phyloP scores from a whole-genome alignment of 2,888 invertebrate species.

The Drosophila antonietae region DNA sequence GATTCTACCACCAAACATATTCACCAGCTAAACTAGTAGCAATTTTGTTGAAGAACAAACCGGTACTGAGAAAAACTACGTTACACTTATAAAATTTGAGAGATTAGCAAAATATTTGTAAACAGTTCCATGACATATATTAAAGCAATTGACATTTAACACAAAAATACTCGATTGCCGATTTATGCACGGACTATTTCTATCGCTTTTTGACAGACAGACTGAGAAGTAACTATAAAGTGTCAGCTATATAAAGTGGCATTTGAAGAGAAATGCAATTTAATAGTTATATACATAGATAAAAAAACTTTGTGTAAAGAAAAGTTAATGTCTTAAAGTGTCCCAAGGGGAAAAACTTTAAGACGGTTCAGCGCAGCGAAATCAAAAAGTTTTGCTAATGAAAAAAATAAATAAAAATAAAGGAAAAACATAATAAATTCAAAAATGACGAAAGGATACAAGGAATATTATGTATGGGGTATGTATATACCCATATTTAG shows the following conservation, averaged over 20 bases:
- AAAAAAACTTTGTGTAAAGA: no score
- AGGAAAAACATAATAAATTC: no score
- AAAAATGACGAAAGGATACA: no score
- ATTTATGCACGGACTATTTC: neutral
- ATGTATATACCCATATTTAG: no score
- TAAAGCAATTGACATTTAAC: neutral
- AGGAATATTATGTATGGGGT: no score
- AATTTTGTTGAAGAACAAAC: neutral
- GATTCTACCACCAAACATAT: conserved; percentile 1
- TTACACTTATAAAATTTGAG: neutral
- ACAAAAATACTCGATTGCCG: neutral
- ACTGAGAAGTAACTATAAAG: neutral
- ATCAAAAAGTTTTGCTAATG: no score
- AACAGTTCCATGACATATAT: neutral
- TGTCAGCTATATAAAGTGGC: neutral
- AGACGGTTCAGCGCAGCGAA: no score
- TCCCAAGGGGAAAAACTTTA: no score
- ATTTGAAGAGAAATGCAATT: neutral
- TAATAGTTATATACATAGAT: no score
- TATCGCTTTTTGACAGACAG: neutral
- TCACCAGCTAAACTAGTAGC: neutral
- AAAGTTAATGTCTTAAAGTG: no score
- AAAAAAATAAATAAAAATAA: no score
- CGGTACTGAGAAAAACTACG: neutral
- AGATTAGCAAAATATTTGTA: neutral